Base-by-base conservation (phyloP, 2,797 vertebrate genomes). In the Enteromius anoplus region DNA sequence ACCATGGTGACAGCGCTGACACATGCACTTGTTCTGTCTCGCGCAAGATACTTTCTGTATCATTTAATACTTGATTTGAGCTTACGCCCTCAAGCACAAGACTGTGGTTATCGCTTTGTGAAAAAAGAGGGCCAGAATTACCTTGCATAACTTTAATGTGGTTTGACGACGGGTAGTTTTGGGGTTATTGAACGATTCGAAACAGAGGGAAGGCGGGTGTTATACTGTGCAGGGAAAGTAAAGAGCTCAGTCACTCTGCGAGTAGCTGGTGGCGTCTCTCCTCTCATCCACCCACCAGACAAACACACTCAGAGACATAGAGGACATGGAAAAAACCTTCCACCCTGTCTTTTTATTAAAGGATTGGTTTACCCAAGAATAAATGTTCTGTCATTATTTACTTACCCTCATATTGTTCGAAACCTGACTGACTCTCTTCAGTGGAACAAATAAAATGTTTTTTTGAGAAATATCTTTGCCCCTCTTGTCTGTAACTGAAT, bases 1-100 rank as follows among this genome's bases (percentile, higher is more conserved):
- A 58, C 91, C 92, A 94, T 93, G 90, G 92, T 82, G 86, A 94
- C 92, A 86, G 87, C 86, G 32, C 86, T 86, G 90, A 91, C 90
- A 88, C 89, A 81, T 68, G 55, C 32, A 78, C 80, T 71, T 58
- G 78, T 51, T n/a, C 85, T 77, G 60, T 78, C 78, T 62, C 55
- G 1, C 60, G 7, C 55, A 49, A 69, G 32, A 68, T 29, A 53
- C 34, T 78, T 47, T 51, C 29, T 68, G 58, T 75, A 81, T 73
- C 71, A 72, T 72, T 60, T 72, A n/a, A 37, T 81, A 11, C 68
- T 72, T 49, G 60, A 81, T 73, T 29, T 10, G 2, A 49, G 58
- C 70, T 65, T 64, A 62, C 5, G 40, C 40, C 23, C 78, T 80
- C 68, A 10, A 72, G 40, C 23, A 7, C 14, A 73, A 42, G 53